phyloP scores from a whole-genome alignment of 2,797 vertebrate genomes.

The Rhincodon typus region DNA sequence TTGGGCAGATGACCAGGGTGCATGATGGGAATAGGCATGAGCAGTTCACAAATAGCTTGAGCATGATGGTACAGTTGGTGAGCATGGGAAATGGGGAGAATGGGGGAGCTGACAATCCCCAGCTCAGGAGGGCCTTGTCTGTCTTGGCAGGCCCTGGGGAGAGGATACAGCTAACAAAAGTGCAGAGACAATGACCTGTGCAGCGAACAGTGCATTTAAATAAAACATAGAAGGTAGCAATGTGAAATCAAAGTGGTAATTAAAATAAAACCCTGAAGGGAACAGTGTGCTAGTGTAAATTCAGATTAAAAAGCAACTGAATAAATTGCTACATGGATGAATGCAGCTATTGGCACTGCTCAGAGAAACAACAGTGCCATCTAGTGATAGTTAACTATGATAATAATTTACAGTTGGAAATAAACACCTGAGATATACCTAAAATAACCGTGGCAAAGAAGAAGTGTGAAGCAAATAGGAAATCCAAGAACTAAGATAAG shows the following conservation, averaged over 20 bases:
- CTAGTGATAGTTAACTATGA: neutral
- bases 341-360: neutral
- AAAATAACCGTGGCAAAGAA: neutral
- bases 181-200: neutral
- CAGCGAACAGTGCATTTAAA: neutral
- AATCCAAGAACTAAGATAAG: neutral
- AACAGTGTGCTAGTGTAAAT: neutral
- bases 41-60: neutral
- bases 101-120: neutral
- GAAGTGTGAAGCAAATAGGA: neutral
- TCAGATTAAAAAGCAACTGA: neutral
- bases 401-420: neutral
- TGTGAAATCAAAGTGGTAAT: neutral
- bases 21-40: neutral
- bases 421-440: neutral
- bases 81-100: neutral
- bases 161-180: neutral
- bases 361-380: neutral
- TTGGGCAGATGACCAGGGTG: neutral
- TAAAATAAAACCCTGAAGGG: neutral
- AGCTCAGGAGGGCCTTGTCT: neutral
- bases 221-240: neutral
- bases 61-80: neutral
- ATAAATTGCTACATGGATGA: neutral
- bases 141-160: neutral